These are phyloP conservation scores for Pterocles burchelli DNA, from an alignment of 2,113 vertebrate species.

Conservation along the genomic window DNA sequence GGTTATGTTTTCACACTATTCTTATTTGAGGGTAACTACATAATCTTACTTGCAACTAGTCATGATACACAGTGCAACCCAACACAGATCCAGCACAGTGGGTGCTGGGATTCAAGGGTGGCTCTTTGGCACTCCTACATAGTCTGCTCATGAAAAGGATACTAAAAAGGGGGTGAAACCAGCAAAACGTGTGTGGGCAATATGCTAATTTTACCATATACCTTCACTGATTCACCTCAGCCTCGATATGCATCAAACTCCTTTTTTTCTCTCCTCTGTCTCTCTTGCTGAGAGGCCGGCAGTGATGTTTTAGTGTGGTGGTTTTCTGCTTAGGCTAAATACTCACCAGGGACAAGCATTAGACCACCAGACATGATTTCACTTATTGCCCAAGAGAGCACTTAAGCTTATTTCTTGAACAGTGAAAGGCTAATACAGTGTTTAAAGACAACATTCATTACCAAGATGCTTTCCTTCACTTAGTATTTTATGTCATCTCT, in stretches of 20 bases:
- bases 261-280: background rate
- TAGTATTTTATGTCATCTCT: background rate
- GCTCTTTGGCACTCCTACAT: background rate
- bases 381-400: constrained; percentile 35
- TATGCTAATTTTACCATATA: background rate
- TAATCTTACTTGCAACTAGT: background rate
- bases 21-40: background rate
- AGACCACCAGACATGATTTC: constrained; percentile 12
- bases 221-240: background rate
- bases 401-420: constrained; percentile 14
- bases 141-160: background rate
- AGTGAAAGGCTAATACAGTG: constrained; percentile 10
- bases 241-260: background rate
- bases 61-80: background rate
- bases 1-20: background rate
- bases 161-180: background rate
- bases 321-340: constrained; percentile 26
- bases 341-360: background rate
- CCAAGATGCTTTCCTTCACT: background rate
- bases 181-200: fast-evolving
- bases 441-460: constrained; percentile 29
- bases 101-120: background rate
- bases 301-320: background rate
- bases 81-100: background rate
- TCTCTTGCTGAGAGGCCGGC: constrained; percentile 5